Evolutionary conservation across 2,113 vertebrate species (phyloP), one percentile per base, ranked within the genome.

Genomic region (Anseranas semipalmata): DNA sequence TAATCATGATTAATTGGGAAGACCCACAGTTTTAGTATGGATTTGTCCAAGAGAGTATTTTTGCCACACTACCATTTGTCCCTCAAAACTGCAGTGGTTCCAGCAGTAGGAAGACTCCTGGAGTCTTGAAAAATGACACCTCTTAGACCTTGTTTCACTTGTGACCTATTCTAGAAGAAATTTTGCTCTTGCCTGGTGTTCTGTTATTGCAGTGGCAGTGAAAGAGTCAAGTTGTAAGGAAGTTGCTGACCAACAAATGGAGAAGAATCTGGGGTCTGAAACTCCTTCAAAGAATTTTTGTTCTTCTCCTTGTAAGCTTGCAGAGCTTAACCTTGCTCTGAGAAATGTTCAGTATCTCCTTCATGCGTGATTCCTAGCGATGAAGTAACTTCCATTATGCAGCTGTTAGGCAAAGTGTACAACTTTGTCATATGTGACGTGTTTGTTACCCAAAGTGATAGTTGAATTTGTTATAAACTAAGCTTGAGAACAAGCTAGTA

Each of bases 391-490:
- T 74, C 72, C 77, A 2, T 71, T 63, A 41, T 3, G 13, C 70
- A 41, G 48, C 22, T 53, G n/a, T 28, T 79, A 1, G 6, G 33
- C 46, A 21, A 21, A 67, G 56, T 11, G 15, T 78, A 16, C 37
- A 56, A 33, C 33, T 88, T 41, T 33, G 56, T 77, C 20, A 13
- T 1, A 8, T 43, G 50, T 85, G 58, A 63, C 0, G 0, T 30
- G 50, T 58, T 87, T 88, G 77, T 68, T 24, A 48, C 30, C 27
- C 63, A 21, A 2, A 0, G 0, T 0, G 1, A 63, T n/a, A 12
- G 28, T 6, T 14, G 1, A 25, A 7, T 30, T 62, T 65, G 6
- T 50, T 87, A 83, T 63, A 85, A 87, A 74, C 53, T 67, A 68
- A 68, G 35, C 56, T 87, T 53, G 90, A 70, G 35, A 87, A 78